Evolutionary conservation across 1,140 invertebrate genomes (phyloP).

Genomic region (Caenorhabditis inopinata): DNA sequence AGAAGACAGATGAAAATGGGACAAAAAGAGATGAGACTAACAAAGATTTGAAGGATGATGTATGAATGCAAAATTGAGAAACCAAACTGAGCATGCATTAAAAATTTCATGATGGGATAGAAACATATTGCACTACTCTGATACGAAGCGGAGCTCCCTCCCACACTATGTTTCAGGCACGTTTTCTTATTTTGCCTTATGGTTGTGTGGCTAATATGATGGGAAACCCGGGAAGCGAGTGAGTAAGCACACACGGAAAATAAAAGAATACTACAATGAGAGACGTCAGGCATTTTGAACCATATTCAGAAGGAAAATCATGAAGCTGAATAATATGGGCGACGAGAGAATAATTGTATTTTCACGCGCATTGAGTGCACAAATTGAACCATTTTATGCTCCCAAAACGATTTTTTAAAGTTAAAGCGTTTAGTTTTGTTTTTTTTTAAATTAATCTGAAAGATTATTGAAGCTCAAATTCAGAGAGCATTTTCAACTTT

Average conservation of each 20-base stretch:
- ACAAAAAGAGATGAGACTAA: neutral
- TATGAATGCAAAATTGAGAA: neutral
- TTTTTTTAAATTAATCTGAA: too few species aligned
- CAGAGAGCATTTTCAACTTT: too few species aligned
- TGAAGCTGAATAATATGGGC: constrained; percentile 1
- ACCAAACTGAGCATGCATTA: neutral
- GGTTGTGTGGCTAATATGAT: constrained; percentile 9
- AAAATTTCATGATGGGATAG: neutral
- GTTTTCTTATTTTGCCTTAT: too few species aligned
- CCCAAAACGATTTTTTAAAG: too few species aligned
- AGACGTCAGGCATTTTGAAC: neutral
- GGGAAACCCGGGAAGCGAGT: neutral
- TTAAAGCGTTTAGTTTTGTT: too few species aligned
- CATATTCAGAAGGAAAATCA: neutral
- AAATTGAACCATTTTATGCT: too few species aligned
- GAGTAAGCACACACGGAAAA: neutral
- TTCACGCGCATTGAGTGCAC: too few species aligned
- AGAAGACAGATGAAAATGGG: neutral
- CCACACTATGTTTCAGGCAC: too few species aligned
- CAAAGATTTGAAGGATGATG: constrained; percentile 15
- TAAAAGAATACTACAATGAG: neutral
- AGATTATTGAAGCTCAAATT: too few species aligned
- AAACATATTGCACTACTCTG: neutral
- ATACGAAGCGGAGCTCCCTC: neutral
- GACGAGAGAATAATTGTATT: neutral